Conservation (phyloP, 2,113 vertebrate species). For the Garra rufa region DNA sequence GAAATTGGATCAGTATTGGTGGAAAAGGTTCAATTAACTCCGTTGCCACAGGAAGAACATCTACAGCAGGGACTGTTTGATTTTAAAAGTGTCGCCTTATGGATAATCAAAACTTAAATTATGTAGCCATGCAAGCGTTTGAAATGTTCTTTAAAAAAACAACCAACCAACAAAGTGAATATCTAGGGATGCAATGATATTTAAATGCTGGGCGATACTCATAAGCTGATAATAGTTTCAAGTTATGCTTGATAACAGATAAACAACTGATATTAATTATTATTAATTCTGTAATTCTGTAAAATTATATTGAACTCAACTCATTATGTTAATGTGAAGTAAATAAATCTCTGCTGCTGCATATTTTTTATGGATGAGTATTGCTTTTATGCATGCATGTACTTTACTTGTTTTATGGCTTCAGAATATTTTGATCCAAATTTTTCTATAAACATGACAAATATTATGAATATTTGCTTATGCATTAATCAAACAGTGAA, state of each 20-base stretch:
- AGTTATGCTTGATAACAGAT: neutral
- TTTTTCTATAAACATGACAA: neutral
- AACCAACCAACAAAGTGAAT: neutral
- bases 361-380: too few species aligned
- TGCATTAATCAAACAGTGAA: too few species aligned
- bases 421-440: too few species aligned
- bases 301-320: neutral
- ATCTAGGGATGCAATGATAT: neutral
- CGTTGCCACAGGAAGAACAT: neutral
- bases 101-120: neutral
- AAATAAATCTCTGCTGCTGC: too few species aligned
- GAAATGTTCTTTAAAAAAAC: neutral
- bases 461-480: neutral
- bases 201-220: neutral
- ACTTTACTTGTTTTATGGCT: neutral
- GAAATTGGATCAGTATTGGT: conserved; percentile 42
- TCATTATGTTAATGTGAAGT: too few species aligned
- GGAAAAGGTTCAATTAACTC: conserved; percentile 40
- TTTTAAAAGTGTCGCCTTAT: neutral
- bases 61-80: conserved; percentile 13
- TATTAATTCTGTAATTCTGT: too few species aligned
- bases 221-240: neutral
- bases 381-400: too few species aligned
- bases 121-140: neutral
- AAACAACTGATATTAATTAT: too few species aligned